phyloP scores from a whole-genome alignment of 1,140 invertebrate genomes.

The Nasonia giraulti region DNA sequence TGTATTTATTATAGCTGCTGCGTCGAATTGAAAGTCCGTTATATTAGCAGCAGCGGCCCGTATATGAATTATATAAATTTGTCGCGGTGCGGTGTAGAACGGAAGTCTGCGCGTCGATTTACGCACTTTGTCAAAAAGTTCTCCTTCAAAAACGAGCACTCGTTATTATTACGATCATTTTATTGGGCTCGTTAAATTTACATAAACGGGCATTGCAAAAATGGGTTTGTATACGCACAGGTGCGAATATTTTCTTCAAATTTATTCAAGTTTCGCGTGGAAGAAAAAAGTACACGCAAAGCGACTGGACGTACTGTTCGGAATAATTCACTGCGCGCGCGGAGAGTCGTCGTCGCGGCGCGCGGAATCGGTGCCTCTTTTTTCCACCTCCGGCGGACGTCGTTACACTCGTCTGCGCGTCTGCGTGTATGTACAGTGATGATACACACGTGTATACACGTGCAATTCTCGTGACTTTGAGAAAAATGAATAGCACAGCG shows the following conservation, averaged over 20 bases:
- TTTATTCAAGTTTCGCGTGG: too few relatives aligned
- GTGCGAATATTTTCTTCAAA: too few relatives aligned
- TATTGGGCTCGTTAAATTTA: not conserved
- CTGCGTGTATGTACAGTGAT: not conserved
- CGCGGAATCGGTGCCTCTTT: not conserved
- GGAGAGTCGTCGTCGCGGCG: too few relatives aligned
- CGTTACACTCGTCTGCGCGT: slow-evolving; percentile 2
- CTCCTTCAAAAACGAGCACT: not conserved
- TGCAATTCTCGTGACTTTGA: slow-evolving; percentile 34
- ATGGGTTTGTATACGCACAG: not conserved
- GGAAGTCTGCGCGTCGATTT: not conserved
- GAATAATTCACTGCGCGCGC: not conserved
- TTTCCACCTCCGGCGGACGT: slow-evolving; percentile 48
- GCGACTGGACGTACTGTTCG: not conserved
- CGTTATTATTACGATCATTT: not conserved
- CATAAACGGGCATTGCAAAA: not conserved
- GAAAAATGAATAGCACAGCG: slow-evolving; percentile 30
- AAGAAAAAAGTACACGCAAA: too few relatives aligned
- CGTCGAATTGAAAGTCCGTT: not conserved
- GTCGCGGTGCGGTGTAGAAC: not conserved
- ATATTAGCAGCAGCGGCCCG: not conserved
- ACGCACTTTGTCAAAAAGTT: not conserved
- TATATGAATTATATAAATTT: not conserved
- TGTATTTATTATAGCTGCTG: too few relatives aligned
- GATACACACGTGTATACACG: not conserved